Evolutionary conservation across 2,888 invertebrate species (phyloP), one percentile per base, ranked within the genome.

Genomic region (Acrobasis suavella): DNA sequence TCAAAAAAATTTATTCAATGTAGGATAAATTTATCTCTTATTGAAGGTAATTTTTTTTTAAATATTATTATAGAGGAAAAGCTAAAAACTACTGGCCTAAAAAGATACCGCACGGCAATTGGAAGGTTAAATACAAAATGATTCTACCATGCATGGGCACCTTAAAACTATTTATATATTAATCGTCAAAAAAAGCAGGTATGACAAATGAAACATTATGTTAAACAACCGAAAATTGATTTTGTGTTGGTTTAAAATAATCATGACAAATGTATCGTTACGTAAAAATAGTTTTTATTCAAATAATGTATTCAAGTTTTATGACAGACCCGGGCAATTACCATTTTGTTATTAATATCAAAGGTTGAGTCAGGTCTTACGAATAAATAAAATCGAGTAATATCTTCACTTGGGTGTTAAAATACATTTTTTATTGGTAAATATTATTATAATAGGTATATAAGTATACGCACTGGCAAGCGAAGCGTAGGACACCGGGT

Each of bases 221-320:
- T 39, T 39, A 12, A 42, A n/a, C 12, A 42, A 42, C 12, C 42
- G 42, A 46, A 46, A 46, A 46, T 46, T 46, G 46, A 46, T 46
- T 46, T 46, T 46, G n/a, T 46, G 46, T 46, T 14, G 46, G 12
- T 46, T 46, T 14, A 46, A 46, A 46, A 46, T 46, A 46, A 46
- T 14, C 14, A 46, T 46, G 46, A 46, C 46, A 46, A 46, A 46
- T 46, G 46, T 46, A 6, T 46, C 46, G 14, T 14, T 46, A 14
- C 46, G n/a, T 14, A 46, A 46, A 22, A 46, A 46, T n/a, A 46
- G n/a, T n/a, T 46, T 46, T 14, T 32, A 32, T 32, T 32, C 32
- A 46, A 14, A 46, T 46, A 46, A 46, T 46, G 46, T 46, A 46
- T 46, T 46, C 46, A 46, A 46, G 46, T 46, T 46, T 46, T 46